phyloP scores from a whole-genome alignment of 2,113 vertebrate species.

The Anarhynchus alexandrinus region DNA sequence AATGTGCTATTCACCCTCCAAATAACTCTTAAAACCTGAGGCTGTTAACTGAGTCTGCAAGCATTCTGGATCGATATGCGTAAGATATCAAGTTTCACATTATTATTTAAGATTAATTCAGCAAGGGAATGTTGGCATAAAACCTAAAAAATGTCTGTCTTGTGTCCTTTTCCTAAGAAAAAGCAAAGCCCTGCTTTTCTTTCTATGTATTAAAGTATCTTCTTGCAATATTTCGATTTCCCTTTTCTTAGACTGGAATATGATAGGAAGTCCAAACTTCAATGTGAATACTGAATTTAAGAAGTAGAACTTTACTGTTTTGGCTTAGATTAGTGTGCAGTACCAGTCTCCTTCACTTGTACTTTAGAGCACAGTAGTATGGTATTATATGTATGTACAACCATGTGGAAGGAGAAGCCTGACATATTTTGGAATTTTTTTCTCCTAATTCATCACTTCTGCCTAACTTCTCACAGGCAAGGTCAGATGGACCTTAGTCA shows the following conservation, averaged over 20 bases:
- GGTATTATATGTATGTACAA: not conserved
- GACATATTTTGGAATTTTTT: not conserved
- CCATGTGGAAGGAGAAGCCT: not conserved
- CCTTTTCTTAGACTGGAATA: not conserved
- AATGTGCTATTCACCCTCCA: not conserved
- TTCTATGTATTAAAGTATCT: not conserved
- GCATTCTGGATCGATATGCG: not conserved
- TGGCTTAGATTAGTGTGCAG: not conserved
- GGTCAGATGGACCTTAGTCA: not conserved
- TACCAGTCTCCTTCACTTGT: not conserved
- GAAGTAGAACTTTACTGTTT: not conserved
- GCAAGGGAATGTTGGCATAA: not conserved
- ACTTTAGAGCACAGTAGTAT: not conserved
- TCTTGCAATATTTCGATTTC: not conserved
- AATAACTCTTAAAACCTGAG: not conserved
- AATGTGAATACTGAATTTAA: not conserved
- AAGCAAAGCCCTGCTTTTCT: not conserved
- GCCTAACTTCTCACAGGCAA: not conserved
- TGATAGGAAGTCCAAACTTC: not conserved
- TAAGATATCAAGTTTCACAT: not conserved
- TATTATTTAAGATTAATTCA: constrained; percentile 33
- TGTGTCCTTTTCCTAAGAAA: not conserved
- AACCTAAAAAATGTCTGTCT: not conserved
- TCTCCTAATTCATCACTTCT: not conserved
- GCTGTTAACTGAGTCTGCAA: not conserved